A percentile compares a stretch with the other conserved stretches of the same genome.
These are phyloP conservation scores for Chymomyza procnemis DNA, from an alignment of 2,888 invertebrate species.

Conservation along the genomic window DNA sequence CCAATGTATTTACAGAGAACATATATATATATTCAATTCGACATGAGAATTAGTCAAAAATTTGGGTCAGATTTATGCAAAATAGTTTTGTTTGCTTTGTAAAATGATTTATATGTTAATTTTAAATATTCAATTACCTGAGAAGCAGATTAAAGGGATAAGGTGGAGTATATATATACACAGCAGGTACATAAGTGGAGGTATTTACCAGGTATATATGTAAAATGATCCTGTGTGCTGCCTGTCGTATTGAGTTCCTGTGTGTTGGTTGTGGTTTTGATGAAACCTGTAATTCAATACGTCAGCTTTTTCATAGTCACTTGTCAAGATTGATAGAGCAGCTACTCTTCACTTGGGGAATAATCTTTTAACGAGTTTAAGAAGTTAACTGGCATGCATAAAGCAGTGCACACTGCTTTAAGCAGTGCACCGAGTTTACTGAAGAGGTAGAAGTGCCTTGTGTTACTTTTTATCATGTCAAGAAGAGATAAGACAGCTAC, in stretches of 20 bases:
- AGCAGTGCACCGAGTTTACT: too few relatives aligned
- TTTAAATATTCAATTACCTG: neutral
- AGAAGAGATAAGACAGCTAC: too few relatives aligned
- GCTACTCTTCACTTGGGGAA: neutral
- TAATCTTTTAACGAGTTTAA: too few relatives aligned
- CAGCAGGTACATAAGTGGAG: slow-evolving; percentile 8
- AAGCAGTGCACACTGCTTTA: too few relatives aligned
- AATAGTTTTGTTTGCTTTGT: neutral
- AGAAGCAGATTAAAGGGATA: neutral
- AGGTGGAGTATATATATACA: slow-evolving; percentile 4
- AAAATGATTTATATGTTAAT: neutral
- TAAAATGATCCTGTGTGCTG: slow-evolving; percentile 1
- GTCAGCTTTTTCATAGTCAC: neutral
- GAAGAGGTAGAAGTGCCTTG: too few relatives aligned
- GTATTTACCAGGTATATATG: slow-evolving; percentile 17
- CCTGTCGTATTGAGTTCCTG: too few relatives aligned
- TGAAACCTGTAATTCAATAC: neutral
- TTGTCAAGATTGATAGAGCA: neutral
- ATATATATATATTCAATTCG: too few relatives aligned
- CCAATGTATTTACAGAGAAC: neutral
- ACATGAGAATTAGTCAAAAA: neutral
- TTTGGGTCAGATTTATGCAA: neutral
- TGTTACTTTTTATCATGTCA: too few relatives aligned
- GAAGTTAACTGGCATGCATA: too few relatives aligned
- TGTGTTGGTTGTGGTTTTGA: neutral